A percentile compares a stretch with the other conserved stretches of the same genome.
phyloP scores from a whole-genome alignment of 2,797 vertebrate genomes.

The Simalia tracyae region DNA sequence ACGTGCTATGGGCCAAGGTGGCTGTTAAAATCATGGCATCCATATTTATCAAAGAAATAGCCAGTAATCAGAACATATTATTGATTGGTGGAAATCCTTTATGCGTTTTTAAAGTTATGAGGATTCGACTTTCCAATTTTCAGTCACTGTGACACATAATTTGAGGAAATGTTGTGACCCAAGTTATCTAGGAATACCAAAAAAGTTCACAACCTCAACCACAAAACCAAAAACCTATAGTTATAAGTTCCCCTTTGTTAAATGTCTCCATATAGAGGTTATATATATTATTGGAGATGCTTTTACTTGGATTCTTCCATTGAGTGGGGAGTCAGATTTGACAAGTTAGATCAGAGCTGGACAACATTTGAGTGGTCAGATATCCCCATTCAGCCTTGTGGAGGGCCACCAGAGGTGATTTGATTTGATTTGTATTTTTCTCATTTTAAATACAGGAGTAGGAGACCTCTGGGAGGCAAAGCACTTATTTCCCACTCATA shows the following conservation, averaged over 20 bases:
- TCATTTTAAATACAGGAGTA: neutral
- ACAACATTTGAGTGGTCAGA: neutral
- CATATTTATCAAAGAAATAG: neutral
- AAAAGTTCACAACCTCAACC: neutral
- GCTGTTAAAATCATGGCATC: neutral
- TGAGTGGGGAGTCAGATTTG: neutral
- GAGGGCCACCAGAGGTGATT: neutral
- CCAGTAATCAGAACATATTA: neutral
- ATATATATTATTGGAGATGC: neutral
- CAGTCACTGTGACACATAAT: neutral
- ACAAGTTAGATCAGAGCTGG: neutral
- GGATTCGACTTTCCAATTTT: neutral
- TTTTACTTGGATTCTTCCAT: neutral
- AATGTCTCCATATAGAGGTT: neutral
- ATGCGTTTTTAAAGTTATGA: neutral
- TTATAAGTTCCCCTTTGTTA: neutral
- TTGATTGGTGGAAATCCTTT: neutral
- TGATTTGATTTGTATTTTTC: neutral
- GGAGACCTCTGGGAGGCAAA: neutral
- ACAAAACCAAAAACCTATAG: neutral
- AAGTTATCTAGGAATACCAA: neutral
- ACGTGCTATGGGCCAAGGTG: neutral
- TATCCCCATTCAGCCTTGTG: neutral
- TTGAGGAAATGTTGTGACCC: neutral
- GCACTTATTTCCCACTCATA: neutral